phyloP scores from a whole-genome alignment of 2,888 invertebrate genomes.

The Metopia argyrocephala region DNA sequence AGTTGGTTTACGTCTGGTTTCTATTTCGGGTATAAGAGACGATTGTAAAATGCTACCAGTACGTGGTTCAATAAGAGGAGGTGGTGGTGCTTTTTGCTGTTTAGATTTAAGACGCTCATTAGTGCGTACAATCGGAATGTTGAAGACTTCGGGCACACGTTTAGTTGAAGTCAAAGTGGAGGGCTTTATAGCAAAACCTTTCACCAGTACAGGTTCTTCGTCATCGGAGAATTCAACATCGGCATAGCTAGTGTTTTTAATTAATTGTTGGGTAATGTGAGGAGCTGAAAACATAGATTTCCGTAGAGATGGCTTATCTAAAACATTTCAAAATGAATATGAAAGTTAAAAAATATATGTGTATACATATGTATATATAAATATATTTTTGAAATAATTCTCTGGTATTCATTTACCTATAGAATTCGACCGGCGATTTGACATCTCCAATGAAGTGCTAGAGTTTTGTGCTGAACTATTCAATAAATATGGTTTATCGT shows the following conservation, averaged over 20 bases:
- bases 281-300: conserved; percentile 72
- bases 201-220: conserved; percentile 69
- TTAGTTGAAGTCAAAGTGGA: conserved; percentile 27
- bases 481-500: conserved; percentile 53
- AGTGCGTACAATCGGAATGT: conserved; percentile 68
- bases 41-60: conserved; percentile 69
- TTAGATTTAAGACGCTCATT: conserved; percentile 42
- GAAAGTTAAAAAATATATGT: background rate
- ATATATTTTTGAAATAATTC: background rate
- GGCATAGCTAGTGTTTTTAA: conserved; percentile 67
- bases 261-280: conserved; percentile 66
- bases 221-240: conserved; percentile 75
- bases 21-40: conserved; percentile 65
- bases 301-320: conserved; percentile 66
- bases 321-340: background rate
- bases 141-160: conserved; percentile 57
- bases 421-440: conserved; percentile 47
- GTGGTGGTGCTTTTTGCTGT: conserved; percentile 67
- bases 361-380: background rate
- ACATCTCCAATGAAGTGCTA: conserved; percentile 49
- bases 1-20: conserved; percentile 60
- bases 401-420: conserved; percentile 62
- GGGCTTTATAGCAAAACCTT: conserved; percentile 53
- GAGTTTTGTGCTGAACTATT: conserved; percentile 53
- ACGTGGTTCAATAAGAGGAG: conserved; percentile 68